These are phyloP conservation scores for Drosophila falleni DNA, from an alignment of 2,888 invertebrate species.

Conservation along the genomic window DNA sequence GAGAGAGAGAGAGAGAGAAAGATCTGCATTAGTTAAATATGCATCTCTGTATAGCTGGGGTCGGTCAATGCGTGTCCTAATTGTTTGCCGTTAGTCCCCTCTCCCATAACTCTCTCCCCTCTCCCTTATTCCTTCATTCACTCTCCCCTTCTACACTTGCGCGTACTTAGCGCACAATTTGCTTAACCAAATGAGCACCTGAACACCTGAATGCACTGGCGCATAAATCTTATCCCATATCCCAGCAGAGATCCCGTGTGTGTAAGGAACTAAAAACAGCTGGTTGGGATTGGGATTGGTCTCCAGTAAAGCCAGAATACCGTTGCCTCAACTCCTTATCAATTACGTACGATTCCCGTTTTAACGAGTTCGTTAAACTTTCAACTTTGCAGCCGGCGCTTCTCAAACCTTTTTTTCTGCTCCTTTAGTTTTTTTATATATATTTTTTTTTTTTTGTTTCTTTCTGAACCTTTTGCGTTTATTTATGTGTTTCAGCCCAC, in stretches of 20 bases:
- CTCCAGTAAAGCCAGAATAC: conserved; percentile 35
- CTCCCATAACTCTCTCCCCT: too few species aligned
- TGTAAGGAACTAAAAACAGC: conserved; percentile 52
- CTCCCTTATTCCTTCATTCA: too few species aligned
- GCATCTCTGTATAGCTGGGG: conserved; percentile 27
- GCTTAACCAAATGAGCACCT: conserved; percentile 65
- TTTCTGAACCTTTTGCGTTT: conserved; percentile 31
- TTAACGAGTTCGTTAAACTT: conserved; percentile 82
- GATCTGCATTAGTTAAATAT: background rate
- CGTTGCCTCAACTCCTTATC: conserved; percentile 70
- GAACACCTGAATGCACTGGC: conserved; percentile 49
- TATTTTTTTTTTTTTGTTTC: conserved; percentile 1
- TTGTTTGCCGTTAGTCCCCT: conserved; percentile 55
- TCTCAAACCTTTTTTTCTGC: background rate
- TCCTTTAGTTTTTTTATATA: background rate
- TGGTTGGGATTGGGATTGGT: conserved; percentile 36
- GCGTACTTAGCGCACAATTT: conserved; percentile 69
- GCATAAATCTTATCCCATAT: conserved; percentile 62
- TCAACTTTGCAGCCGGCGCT: conserved; percentile 69
- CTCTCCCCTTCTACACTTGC: conserved; percentile 16
- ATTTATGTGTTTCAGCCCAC: conserved; percentile 64
- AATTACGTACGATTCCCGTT: conserved; percentile 79
- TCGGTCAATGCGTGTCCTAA: conserved; percentile 68
- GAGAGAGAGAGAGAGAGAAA: too few species aligned
- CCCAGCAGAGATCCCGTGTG: background rate